Evolutionary conservation across 2,797 vertebrate species (phyloP).

Genomic region (Spinus pinus): DNA sequence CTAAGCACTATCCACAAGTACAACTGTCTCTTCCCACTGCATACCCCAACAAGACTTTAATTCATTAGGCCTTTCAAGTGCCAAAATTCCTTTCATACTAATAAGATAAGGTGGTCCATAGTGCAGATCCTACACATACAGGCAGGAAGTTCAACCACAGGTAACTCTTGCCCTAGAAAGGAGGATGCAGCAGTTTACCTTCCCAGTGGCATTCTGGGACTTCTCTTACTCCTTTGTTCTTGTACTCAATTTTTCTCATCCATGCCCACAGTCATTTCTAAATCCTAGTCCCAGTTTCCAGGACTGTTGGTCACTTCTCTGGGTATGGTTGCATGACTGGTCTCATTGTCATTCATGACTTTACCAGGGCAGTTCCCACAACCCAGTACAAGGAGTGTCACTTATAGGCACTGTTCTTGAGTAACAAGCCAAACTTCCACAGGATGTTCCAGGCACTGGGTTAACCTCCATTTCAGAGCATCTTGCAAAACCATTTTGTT

Average conservation of each 20-base stretch:
- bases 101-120: not conserved
- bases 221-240: not conserved
- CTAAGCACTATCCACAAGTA: not conserved
- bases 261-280: not conserved
- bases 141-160: not conserved
- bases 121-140: not conserved
- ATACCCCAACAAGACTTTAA: not conserved
- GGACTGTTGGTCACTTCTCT: not conserved
- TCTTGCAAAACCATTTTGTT: not conserved
- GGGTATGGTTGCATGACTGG: not conserved
- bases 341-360: not conserved
- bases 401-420: not conserved
- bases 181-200: not conserved
- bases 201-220: not conserved
- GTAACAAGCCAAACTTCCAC: not conserved
- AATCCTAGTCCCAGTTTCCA: not conserved
- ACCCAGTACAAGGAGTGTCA: not conserved
- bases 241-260: not conserved
- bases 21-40: not conserved
- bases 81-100: constrained; percentile 1
- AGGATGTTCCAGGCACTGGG: not conserved
- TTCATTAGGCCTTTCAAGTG: not conserved
- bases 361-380: not conserved
- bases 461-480: not conserved
- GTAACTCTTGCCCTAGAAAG: not conserved